A percentile compares a stretch with the other conserved stretches of the same genome.
phyloP scores from a whole-genome alignment of 2,113 vertebrate genomes.

The Actenoides lindsayi region DNA sequence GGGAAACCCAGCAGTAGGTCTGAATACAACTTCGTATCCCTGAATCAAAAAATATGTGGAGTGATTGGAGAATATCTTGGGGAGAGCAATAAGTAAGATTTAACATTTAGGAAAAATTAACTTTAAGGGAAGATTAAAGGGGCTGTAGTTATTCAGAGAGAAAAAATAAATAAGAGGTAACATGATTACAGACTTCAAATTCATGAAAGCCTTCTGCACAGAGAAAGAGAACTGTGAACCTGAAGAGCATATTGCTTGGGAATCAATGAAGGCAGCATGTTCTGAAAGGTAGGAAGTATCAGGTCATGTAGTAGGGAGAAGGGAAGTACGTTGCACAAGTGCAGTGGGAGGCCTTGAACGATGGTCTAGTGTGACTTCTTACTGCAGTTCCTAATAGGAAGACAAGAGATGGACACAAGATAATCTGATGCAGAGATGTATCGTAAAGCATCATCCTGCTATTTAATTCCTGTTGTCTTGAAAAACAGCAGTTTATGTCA shows the following conservation, averaged over 20 bases:
- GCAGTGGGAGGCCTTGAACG: background rate
- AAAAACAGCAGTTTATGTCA: background rate
- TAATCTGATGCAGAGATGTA: fast-evolving
- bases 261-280: background rate
- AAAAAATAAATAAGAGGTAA: background rate
- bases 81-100: background rate
- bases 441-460: background rate
- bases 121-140: background rate
- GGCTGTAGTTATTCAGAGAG: background rate
- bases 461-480: background rate
- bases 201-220: background rate
- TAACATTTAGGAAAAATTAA: background rate
- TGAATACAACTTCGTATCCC: background rate
- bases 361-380: background rate
- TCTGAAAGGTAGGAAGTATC: background rate
- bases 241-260: background rate
- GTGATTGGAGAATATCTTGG: background rate
- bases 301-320: background rate
- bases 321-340: background rate
- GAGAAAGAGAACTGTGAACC: background rate
- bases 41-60: background rate
- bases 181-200: background rate
- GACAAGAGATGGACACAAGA: background rate
- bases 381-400: background rate
- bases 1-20: background rate